Conservation (phyloP, 2,113 vertebrate genomes). For the Panurus biarmicus region DNA sequence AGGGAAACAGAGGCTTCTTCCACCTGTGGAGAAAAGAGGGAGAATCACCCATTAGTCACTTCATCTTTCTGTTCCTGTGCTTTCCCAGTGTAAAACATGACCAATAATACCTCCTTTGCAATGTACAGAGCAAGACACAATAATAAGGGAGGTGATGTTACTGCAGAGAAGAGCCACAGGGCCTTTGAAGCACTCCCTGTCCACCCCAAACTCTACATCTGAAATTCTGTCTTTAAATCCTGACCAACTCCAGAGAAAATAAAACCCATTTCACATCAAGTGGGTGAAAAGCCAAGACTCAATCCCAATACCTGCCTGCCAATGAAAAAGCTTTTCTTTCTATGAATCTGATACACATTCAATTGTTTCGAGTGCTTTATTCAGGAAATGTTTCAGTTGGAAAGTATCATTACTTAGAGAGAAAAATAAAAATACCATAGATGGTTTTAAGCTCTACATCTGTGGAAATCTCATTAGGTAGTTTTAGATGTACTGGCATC, state of each 20-base stretch:
- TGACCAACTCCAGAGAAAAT: background rate
- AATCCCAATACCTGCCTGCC: slow-evolving; percentile 28
- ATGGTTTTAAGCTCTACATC: slow-evolving; percentile 71
- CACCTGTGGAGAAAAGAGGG: background rate
- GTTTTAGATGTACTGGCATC: slow-evolving; percentile 74
- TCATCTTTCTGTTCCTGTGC: background rate
- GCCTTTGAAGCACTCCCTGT: background rate
- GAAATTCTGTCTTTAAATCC: background rate
- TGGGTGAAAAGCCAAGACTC: background rate
- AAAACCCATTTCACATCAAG: background rate
- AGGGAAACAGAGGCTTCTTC: background rate
- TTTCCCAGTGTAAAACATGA: background rate
- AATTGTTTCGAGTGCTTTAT: slow-evolving; percentile 52
- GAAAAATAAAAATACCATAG: slow-evolving; percentile 61
- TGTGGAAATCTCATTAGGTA: slow-evolving; percentile 75
- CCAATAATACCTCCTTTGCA: background rate
- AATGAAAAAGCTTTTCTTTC: slow-evolving; percentile 44
- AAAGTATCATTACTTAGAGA: slow-evolving; percentile 57
- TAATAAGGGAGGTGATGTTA: background rate
- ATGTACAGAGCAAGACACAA: background rate
- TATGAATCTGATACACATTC: slow-evolving; percentile 23
- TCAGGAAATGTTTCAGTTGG: slow-evolving; percentile 62
- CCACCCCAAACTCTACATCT: background rate
- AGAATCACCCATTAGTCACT: background rate
- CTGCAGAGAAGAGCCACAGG: background rate